phyloP scores from a whole-genome alignment of 2,888 invertebrate genomes.

The Drosophila nr. perissopoda region DNA sequence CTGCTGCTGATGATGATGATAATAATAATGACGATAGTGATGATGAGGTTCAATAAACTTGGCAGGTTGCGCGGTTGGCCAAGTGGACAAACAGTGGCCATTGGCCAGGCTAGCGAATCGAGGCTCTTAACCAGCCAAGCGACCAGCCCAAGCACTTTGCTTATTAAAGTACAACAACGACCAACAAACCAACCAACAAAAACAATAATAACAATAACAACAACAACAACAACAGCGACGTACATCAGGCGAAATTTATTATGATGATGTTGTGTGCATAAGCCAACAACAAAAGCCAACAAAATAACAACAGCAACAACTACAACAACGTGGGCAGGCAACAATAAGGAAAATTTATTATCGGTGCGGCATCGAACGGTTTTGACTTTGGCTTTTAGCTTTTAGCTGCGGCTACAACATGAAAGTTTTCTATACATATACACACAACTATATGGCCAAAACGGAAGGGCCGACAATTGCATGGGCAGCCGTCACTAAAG shows the following conservation, averaged over 20 bases:
- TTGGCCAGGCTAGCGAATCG: slow-evolving; percentile 46
- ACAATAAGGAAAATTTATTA: slow-evolving; percentile 77
- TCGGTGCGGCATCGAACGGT: slow-evolving; percentile 73
- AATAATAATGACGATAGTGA: slow-evolving; percentile 18
- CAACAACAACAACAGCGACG: slow-evolving; percentile 37
- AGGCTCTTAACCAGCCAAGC: slow-evolving; percentile 64
- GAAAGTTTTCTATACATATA: slow-evolving; percentile 22
- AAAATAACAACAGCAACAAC: slow-evolving; percentile 31
- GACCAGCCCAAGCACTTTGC: slow-evolving; percentile 79
- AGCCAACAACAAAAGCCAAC: slow-evolving; percentile 46
- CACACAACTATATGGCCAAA: slow-evolving; percentile 21
- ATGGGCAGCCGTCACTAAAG: slow-evolving; percentile 36
- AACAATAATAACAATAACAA: slow-evolving; percentile 18
- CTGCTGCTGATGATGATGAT: slow-evolving; percentile 4
- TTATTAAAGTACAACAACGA: slow-evolving; percentile 71
- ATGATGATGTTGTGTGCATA: slow-evolving; percentile 78
- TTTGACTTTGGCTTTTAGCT: slow-evolving; percentile 58
- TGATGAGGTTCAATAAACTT: slow-evolving; percentile 64
- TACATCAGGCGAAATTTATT: slow-evolving; percentile 77
- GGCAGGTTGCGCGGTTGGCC: slow-evolving; percentile 64
- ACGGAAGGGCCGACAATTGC: slow-evolving; percentile 73
- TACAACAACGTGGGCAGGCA: slow-evolving; percentile 54
- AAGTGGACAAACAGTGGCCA: slow-evolving; percentile 68
- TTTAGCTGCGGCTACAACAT: slow-evolving; percentile 39
- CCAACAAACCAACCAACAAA: slow-evolving; percentile 31